phyloP scores from a whole-genome alignment of 2,113 vertebrate genomes.

The Zosterops borbonicus region DNA sequence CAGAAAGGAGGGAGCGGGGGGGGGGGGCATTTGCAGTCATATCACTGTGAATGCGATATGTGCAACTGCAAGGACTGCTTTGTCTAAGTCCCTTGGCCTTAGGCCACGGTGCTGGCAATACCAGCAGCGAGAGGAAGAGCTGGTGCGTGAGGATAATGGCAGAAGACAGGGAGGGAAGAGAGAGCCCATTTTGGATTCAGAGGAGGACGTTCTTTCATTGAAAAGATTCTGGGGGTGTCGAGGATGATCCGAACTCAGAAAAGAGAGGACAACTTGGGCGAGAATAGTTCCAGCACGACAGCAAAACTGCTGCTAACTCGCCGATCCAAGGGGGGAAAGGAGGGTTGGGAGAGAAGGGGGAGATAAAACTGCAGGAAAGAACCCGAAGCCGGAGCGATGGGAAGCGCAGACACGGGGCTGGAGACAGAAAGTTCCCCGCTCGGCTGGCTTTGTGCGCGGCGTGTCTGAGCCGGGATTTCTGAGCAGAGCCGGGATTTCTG shows the following conservation, averaged over 20 bases:
- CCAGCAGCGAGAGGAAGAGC: conserved; percentile 74
- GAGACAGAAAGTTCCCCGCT: conserved; percentile 49
- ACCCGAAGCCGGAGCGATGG: neutral
- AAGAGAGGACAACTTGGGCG: conserved; percentile 48
- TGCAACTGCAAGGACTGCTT: conserved; percentile 73
- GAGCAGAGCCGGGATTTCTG: neutral
- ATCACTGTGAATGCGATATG: conserved; percentile 65
- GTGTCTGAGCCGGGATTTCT: neutral
- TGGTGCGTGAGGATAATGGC: conserved; percentile 77
- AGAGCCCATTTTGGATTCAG: conserved; percentile 82
- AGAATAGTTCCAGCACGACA: conserved; percentile 40
- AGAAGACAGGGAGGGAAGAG: conserved; percentile 71
- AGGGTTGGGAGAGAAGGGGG: neutral
- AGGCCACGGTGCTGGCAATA: conserved; percentile 78
- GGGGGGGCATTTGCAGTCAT: conserved; percentile 63
- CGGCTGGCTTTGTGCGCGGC: conserved; percentile 1
- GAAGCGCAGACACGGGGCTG: neutral
- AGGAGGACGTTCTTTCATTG: conserved; percentile 50
- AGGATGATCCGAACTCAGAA: conserved; percentile 25
- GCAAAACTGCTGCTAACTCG: conserved; percentile 34
- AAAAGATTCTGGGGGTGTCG: conserved; percentile 46
- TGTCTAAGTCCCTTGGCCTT: conserved; percentile 79
- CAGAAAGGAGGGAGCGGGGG: conserved; percentile 22
- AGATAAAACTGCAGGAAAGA: conserved; percentile 17
- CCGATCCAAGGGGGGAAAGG: neutral